Evolutionary conservation across 2,797 vertebrate species (phyloP), one percentile per base, ranked within the genome.

Genomic region (Tiaroga cobitis): DNA sequence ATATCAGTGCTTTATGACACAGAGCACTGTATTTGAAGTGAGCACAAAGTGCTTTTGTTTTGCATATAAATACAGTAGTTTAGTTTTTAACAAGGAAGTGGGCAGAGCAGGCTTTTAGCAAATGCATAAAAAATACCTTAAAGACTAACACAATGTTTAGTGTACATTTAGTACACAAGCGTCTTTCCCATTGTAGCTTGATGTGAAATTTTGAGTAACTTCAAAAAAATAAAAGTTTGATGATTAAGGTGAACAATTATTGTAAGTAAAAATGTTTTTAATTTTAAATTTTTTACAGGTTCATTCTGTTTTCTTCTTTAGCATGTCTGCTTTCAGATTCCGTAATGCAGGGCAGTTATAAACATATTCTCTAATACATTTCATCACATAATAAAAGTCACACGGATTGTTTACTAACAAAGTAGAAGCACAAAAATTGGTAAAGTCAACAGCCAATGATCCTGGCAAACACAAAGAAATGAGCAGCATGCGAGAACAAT

Each of bases 31-130:
- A 29, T 37, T 72, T 43, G 49, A 68, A 41, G 51, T 54, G 37
- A 68, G 75, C 51, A 37, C 67, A 70, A 56, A 72, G 34, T 59
- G 67, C 34, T 70, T 29, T 82, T 59, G 80, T 41, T 82, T 70
- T 70, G 54, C 54, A 49, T 43, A 34, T n/a, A 69, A 37, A 61
- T 77, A 65, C 15, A 32, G 63, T 65, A 32, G 61, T 54, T 77
- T 68, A 24, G 24, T 65, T 76, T 76, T 54, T 74, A 61, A 65
- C 41, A 46, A 72, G 51, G 19, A 49, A 59, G 21, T 41, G 67
- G 24, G 32, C 15, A 37, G 9, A 56, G 8, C 9, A 13, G 24
- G 49, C 80, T 81, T 81, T 70, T 41, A 26, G 32, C 34, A 41
- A 81, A 51, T 80, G 63, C 43, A 18, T 69, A 19, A 19, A 69